These are phyloP conservation scores for Apodemia mormo DNA, from an alignment of 2,888 invertebrate species.

Conservation along the genomic window DNA sequence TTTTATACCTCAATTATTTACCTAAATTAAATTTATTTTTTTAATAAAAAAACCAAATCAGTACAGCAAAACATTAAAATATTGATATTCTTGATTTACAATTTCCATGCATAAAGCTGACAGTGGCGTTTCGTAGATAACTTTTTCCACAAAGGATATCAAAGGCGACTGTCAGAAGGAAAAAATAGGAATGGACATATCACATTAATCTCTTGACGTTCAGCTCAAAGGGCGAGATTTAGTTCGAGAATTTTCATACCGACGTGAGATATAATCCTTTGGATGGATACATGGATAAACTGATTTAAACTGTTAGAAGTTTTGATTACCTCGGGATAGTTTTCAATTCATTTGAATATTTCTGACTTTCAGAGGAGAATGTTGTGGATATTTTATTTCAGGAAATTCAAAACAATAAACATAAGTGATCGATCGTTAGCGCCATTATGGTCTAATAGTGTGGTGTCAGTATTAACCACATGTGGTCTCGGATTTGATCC, in stretches of 20 bases:
- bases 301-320: conserved; percentile 19
- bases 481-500: no score
- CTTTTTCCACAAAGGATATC: conserved; percentile 34
- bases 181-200: conserved; percentile 42
- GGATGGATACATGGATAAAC: conserved; percentile 15
- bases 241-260: conserved; percentile 22
- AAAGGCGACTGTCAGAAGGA: conserved; percentile 36
- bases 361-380: not conserved
- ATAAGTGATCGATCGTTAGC: no score
- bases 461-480: no score
- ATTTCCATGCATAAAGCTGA: conserved; percentile 4
- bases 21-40: no score
- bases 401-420: no score
- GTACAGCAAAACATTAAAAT: not conserved
- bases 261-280: conserved; percentile 22
- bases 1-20: no score
- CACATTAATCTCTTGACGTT: conserved; percentile 47
- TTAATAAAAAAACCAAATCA: not conserved
- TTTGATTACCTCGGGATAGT: not conserved
- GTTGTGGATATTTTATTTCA: not conserved
- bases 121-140: conserved; percentile 7
- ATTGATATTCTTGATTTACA: conserved; percentile 3
- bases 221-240: conserved; percentile 27
- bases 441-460: no score
- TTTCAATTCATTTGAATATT: conserved; percentile 15